phyloP scores from a whole-genome alignment of 2,797 vertebrate species.

The Premnoplex brunnescens region DNA sequence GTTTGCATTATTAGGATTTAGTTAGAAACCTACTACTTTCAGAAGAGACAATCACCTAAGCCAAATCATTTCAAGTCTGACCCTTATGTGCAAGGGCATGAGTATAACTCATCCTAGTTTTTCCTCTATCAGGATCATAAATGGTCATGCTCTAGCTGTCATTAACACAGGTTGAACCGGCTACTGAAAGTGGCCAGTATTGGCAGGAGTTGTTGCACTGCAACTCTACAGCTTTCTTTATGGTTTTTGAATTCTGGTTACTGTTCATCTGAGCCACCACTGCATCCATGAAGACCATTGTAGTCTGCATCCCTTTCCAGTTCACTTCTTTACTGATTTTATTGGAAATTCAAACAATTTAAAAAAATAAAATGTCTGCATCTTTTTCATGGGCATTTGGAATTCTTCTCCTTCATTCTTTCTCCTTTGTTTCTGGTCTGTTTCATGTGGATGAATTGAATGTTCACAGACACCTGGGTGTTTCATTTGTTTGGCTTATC shows the following conservation, averaged over 20 bases:
- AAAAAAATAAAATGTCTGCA: not conserved
- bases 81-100: constrained; percentile 40
- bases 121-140: constrained; percentile 8
- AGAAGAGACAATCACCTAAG: not conserved
- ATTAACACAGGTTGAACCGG: not conserved
- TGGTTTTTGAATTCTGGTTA: not conserved
- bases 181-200: not conserved
- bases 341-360: not conserved
- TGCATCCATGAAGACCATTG: not conserved
- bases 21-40: constrained; percentile 53
- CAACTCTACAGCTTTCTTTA: not conserved
- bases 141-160: constrained; percentile 26
- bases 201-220: not conserved
- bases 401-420: not conserved
- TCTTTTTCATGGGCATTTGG: not conserved
- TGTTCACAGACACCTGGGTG: not conserved
- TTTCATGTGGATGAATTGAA: not conserved
- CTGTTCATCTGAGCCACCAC: not conserved
- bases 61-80: constrained; percentile 36
- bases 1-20: constrained; percentile 67
- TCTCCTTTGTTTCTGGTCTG: not conserved
- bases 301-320: not conserved
- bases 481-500: not conserved
- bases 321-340: not conserved
- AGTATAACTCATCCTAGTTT: constrained; percentile 42